Percentiles rank a stretch among this genome's conserved stretches.
Evolutionary conservation across 2,888 invertebrate genomes (phyloP).

Genomic region (Cryptocephalus moraei): DNA sequence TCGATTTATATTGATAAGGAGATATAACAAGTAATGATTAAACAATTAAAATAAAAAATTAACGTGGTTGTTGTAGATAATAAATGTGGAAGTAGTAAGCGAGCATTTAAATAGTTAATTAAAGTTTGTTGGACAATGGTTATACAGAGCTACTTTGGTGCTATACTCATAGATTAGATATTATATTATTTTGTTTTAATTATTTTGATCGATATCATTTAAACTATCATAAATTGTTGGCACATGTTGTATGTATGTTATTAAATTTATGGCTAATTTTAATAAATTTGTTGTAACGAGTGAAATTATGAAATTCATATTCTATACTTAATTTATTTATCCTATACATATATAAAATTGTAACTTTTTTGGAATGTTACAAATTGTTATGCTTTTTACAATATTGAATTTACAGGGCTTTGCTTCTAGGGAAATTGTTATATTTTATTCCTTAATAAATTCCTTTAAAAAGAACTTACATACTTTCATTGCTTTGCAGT

Average conservation of each 20-base stretch:
- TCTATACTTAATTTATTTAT: too few species aligned
- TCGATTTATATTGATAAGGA: constrained; percentile 7
- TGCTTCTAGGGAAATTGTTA: constrained; percentile 33
- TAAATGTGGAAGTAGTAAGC: constrained; percentile 18
- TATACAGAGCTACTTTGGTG: constrained; percentile 35
- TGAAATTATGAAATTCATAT: too few species aligned
- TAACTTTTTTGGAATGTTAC: constrained; percentile 33
- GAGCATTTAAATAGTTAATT: too few species aligned
- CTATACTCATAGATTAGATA: constrained; percentile 32
- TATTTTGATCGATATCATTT: constrained; percentile 6
- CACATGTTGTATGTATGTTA: constrained; percentile 6
- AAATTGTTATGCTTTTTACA: constrained; percentile 32
- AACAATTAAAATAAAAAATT: constrained; percentile 11
- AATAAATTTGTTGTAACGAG: constrained; percentile 16
- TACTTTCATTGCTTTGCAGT: too few species aligned
- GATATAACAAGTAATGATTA: constrained; percentile 4
- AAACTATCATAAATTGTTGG: constrained; percentile 1
- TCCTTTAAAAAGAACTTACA: not conserved
- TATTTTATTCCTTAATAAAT: constrained; percentile 29
- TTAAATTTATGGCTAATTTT: constrained; percentile 9
- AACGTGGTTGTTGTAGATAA: constrained; percentile 27
- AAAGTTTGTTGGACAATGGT: too few species aligned
- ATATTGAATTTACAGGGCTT: constrained; percentile 31
- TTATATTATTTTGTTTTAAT: constrained; percentile 8
- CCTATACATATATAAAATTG: constrained; percentile 14